phyloP scores from a whole-genome alignment of 2,888 invertebrate species.

The Drymonia ruficornis region DNA sequence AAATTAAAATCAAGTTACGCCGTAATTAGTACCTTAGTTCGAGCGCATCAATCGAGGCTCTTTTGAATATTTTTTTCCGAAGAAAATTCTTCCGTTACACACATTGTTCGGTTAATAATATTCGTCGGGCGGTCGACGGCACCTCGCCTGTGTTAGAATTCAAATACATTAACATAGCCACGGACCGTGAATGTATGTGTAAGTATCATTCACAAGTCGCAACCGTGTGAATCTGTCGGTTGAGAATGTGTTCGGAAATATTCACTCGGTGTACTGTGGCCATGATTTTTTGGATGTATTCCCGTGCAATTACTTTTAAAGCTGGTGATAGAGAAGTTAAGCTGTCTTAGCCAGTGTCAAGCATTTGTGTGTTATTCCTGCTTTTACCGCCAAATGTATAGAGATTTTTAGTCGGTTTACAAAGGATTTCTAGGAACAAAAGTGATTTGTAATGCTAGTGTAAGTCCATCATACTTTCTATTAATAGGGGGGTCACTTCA shows the following conservation, averaged over 20 bases:
- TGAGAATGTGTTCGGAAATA: constrained; percentile 73
- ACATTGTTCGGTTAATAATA: constrained; percentile 55
- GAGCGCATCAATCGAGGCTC: constrained; percentile 25
- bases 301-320: background rate
- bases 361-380: too few species aligned
- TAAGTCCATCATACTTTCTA: too few species aligned
- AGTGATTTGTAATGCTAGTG: too few species aligned
- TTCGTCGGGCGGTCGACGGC: constrained; percentile 50
- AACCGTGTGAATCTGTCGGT: constrained; percentile 75
- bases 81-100: constrained; percentile 38
- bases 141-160: constrained; percentile 54
- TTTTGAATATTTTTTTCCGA: constrained; percentile 28
- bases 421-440: too few species aligned
- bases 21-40: constrained; percentile 22
- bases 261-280: constrained; percentile 62
- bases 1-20: constrained; percentile 27
- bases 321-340: background rate
- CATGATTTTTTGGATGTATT: constrained; percentile 36
- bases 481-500: too few species aligned
- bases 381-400: too few species aligned
- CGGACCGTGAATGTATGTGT: constrained; percentile 72
- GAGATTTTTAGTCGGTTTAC: too few species aligned
- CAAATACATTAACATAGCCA: constrained; percentile 78
- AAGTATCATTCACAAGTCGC: constrained; percentile 57
- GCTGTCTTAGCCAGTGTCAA: too few species aligned